A percentile compares a stretch with the other conserved stretches of the same genome.
phyloP scores from a whole-genome alignment of 1,140 invertebrate species.

The Drosophila nikananu region DNA sequence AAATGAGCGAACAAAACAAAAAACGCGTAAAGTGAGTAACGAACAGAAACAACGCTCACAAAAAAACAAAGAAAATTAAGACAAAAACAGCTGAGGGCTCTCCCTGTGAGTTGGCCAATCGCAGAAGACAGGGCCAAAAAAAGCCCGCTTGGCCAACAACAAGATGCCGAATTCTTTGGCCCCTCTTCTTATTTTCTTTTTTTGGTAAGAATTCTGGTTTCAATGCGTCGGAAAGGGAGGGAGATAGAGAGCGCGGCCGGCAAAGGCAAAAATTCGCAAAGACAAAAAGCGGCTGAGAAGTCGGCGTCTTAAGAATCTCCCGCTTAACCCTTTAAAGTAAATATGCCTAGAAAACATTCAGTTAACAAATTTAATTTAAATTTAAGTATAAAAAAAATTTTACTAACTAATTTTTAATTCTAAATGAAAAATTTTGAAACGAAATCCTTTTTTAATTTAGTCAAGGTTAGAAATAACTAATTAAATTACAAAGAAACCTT shows the following conservation, averaged over 20 bases:
- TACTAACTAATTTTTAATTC: not conserved
- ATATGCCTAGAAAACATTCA: not conserved
- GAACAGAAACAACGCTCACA: constrained; percentile 36
- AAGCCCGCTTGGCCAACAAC: constrained; percentile 56
- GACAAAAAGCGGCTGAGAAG: constrained; percentile 59
- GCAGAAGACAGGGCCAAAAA: constrained; percentile 70
- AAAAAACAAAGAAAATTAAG: constrained; percentile 37
- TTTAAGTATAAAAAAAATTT: too few species aligned
- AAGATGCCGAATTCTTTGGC: constrained; percentile 53
- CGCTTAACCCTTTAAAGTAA: constrained; percentile 32
- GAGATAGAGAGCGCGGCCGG: constrained; percentile 45
- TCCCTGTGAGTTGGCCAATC: constrained; percentile 60
- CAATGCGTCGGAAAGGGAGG: constrained; percentile 29
- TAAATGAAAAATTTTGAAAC: not conserved
- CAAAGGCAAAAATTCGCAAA: constrained; percentile 73
- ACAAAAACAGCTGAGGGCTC: constrained; percentile 71
- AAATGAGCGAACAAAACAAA: constrained; percentile 74
- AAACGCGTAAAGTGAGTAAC: constrained; percentile 47
- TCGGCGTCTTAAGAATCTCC: constrained; percentile 62
- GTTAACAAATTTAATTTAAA: not conserved
- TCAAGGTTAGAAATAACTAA: too few species aligned
- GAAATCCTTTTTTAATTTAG: not conserved
- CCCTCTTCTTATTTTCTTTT: constrained; percentile 30
- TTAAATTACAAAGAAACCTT: too few species aligned
- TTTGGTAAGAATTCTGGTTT: constrained; percentile 74